A percentile compares a stretch with the other conserved stretches of the same genome.
These are phyloP conservation scores for Hipposideros armiger DNA, from an alignment of 2,113 vertebrate species.

Conservation along the genomic window DNA sequence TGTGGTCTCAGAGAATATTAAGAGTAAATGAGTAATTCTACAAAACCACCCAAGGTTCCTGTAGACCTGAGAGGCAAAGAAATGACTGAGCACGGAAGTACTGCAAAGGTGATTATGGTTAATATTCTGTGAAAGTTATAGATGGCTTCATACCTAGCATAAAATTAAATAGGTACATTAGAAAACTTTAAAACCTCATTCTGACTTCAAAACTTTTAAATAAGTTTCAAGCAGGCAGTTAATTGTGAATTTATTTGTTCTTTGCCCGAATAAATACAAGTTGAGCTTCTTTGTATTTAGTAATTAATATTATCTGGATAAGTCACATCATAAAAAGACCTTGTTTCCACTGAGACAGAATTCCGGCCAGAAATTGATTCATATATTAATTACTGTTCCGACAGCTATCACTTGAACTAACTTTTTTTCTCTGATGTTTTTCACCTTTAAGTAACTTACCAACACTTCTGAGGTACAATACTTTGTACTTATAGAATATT, in stretches of 20 bases:
- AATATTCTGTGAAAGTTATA: constrained; percentile 58
- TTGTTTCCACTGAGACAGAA: constrained; percentile 20
- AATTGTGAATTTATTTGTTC: constrained; percentile 45
- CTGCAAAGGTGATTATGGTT: constrained; percentile 59
- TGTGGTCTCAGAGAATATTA: background rate
- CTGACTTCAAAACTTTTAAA: constrained; percentile 55
- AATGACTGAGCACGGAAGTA: background rate
- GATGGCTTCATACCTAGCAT: constrained; percentile 60
- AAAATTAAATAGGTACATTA: constrained; percentile 67
- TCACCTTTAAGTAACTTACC: constrained; percentile 34
- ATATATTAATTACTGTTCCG: background rate
- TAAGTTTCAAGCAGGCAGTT: constrained; percentile 37
- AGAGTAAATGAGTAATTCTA: constrained; percentile 1
- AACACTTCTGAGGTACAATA: background rate
- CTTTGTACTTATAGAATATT: background rate
- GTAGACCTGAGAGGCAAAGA: background rate
- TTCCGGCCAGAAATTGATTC: background rate
- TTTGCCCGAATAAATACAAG: constrained; percentile 54
- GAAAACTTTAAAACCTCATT: constrained; percentile 59
- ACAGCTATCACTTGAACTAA: background rate
- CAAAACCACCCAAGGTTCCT: background rate
- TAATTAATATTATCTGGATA: background rate
- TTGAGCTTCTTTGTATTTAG: background rate
- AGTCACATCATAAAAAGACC: background rate
- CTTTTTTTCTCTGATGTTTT: constrained; percentile 48